Evolutionary conservation across 1,140 invertebrate species (phyloP).

Genomic region (Lucilia cuprina): DNA sequence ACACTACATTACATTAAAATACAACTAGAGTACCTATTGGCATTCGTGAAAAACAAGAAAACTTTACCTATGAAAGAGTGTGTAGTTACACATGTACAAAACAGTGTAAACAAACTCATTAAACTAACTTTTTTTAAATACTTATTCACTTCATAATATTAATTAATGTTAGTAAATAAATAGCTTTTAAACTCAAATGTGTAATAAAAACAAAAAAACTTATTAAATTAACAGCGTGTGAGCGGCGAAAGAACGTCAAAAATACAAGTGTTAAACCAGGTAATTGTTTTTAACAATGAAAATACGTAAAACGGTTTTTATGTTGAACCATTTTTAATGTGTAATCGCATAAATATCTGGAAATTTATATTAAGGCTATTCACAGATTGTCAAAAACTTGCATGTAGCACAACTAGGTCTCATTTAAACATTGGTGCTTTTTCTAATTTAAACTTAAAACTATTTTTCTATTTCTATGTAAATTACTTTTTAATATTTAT

Average conservation of each 20-base stretch:
- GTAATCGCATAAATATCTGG: neutral
- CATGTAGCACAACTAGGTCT: no score
- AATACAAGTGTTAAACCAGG: constrained; percentile 1
- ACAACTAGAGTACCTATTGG: no score
- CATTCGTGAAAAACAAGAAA: neutral
- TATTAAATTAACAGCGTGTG: neutral
- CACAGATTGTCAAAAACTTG: neutral
- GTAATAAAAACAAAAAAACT: neutral
- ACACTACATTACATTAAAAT: no score
- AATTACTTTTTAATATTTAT: no score
- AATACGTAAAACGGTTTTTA: neutral
- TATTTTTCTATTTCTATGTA: no score
- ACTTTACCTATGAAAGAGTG: neutral
- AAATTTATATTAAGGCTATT: neutral
- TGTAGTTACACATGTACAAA: neutral
- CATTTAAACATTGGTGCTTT: no score
- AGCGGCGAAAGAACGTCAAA: neutral
- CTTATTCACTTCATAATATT: neutral
- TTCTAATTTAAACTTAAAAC: no score
- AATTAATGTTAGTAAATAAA: neutral
- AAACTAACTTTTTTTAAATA: neutral
- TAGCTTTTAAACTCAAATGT: neutral
- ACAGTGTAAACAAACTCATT: neutral
- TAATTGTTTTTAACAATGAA: neutral
- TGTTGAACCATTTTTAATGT: neutral